phyloP scores from a whole-genome alignment of 1,140 invertebrate genomes.

The Temnothorax longispinosus region DNA sequence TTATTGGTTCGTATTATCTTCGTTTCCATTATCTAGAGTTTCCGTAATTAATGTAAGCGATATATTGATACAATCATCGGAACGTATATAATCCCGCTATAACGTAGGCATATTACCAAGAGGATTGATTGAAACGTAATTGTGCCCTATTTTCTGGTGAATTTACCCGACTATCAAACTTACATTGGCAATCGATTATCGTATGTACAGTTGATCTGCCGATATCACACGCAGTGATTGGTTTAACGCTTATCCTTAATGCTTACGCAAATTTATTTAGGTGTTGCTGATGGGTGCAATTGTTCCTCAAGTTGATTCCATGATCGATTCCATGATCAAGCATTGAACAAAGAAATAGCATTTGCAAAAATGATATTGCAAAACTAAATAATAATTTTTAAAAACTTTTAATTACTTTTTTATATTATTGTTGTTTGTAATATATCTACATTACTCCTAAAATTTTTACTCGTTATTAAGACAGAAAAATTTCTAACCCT shows the following conservation, averaged over 20 bases:
- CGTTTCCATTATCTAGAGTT: not conserved
- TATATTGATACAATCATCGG: not conserved
- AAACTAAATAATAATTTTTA: not conserved
- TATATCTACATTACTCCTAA: not conserved
- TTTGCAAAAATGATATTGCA: not conserved
- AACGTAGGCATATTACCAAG: not conserved
- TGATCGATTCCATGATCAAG: not conserved
- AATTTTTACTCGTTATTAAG: not conserved
- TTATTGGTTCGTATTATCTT: not conserved
- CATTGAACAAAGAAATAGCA: not conserved
- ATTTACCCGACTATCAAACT: slow-evolving; percentile 31
- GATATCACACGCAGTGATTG: not conserved
- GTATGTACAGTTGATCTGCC: slow-evolving; percentile 5
- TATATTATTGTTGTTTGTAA: not conserved
- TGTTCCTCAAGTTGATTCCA: not conserved
- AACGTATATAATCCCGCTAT: not conserved
- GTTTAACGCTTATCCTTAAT: slow-evolving; percentile 19
- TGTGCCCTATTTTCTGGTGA: slow-evolving; percentile 44
- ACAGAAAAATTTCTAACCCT: not conserved
- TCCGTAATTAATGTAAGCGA: slow-evolving; percentile 12
- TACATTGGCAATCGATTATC: slow-evolving; percentile 24
- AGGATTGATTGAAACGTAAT: slow-evolving; percentile 23
- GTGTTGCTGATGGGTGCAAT: not conserved
- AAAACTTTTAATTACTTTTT: not conserved
- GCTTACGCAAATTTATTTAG: slow-evolving; percentile 19